phyloP scores from a whole-genome alignment of 2,113 vertebrate species.

The Axis porcinus region DNA sequence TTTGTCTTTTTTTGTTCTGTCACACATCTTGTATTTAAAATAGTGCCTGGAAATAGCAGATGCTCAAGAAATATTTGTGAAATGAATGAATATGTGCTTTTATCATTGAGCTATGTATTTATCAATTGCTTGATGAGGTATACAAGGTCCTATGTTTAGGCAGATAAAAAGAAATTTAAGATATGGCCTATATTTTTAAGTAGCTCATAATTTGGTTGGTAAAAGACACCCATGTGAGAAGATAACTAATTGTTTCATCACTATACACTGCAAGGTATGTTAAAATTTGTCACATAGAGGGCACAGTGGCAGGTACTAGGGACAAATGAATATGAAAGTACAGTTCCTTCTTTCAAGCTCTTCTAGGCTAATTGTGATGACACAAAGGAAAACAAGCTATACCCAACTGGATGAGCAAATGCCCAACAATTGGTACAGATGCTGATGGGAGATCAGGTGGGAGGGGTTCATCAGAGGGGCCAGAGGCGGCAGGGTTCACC shows the following conservation, averaged over 20 bases:
- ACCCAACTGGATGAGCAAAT: background rate
- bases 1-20: background rate
- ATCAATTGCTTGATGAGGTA: background rate
- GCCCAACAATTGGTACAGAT: background rate
- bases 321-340: background rate
- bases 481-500: background rate
- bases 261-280: background rate
- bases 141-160: background rate
- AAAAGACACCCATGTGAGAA: background rate
- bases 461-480: background rate
- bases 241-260: background rate
- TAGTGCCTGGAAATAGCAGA: background rate
- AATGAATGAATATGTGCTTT: background rate
- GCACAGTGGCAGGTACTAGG: background rate
- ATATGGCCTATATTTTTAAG: background rate
- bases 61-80: background rate
- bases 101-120: background rate
- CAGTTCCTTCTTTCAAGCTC: background rate
- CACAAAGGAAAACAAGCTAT: background rate
- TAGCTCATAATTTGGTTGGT: conserved; percentile 24
- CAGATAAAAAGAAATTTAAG: background rate
- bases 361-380: background rate
- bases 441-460: background rate
- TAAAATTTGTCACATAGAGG: background rate
- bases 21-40: background rate